Evolutionary conservation across 2,888 invertebrate genomes (phyloP).

Genomic region (Masnerella sp.): DNA sequence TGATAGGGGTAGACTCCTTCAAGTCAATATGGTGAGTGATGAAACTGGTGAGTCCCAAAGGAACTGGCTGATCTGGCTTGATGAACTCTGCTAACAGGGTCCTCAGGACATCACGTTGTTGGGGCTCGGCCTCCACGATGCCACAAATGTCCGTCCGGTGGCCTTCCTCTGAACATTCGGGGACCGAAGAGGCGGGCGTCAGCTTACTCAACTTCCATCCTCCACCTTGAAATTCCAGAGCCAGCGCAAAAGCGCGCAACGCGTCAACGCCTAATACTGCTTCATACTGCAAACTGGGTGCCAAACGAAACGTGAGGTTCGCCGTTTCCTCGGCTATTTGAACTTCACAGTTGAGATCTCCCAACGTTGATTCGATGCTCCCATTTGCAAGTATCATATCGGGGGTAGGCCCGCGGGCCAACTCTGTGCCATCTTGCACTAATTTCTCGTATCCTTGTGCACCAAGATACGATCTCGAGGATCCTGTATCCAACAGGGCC

Average conservation of each 20-base stretch:
- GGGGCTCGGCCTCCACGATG: not conserved
- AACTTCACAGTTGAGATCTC: not conserved
- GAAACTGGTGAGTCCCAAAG: not conserved
- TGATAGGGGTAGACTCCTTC: not conserved
- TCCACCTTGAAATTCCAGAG: too few species aligned
- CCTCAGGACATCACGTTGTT: not conserved
- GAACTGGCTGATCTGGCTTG: not conserved
- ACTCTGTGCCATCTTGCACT: too few species aligned
- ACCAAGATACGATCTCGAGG: not conserved
- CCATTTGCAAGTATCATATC: conserved; percentile 3
- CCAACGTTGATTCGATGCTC: not conserved
- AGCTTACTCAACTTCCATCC: too few species aligned
- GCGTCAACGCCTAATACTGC: not conserved
- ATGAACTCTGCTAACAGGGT: not conserved
- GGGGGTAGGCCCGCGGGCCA: not conserved
- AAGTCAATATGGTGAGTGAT: not conserved
- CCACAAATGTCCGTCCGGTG: not conserved
- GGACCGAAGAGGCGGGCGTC: too few species aligned
- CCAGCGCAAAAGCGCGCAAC: not conserved
- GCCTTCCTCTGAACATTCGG: not conserved
- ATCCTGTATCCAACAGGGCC: not conserved
- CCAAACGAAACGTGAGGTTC: not conserved
- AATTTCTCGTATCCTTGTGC: not conserved
- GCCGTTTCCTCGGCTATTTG: not conserved
- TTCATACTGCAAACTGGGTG: conserved; percentile 2